A percentile compares a stretch with the other conserved stretches of the same genome.
Evolutionary conservation across 2,113 vertebrate genomes (phyloP).

Genomic region (Puma concolor): DNA sequence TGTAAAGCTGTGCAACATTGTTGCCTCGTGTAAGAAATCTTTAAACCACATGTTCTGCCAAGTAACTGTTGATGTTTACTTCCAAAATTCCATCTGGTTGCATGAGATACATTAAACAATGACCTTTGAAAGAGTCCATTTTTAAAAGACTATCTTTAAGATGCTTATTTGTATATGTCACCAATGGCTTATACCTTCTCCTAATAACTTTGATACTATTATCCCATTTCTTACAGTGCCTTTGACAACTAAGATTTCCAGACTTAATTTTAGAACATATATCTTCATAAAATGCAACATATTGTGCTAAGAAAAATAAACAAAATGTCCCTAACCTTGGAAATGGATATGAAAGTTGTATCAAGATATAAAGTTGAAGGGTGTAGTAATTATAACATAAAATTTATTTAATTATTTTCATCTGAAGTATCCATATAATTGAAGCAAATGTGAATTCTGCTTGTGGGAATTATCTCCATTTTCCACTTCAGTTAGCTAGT

Average conservation of each 20-base stretch:
- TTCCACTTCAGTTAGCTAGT: conserved; percentile 4
- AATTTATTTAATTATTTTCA: conserved; percentile 36
- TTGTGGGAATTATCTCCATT: conserved; percentile 38
- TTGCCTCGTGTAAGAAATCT: conserved; percentile 43
- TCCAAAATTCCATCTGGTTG: neutral
- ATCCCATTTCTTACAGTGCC: neutral
- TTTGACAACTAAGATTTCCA: conserved; percentile 3
- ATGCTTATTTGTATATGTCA: neutral
- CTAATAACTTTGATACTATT: neutral
- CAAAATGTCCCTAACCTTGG: neutral
- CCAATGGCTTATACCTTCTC: neutral
- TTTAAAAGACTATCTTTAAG: neutral
- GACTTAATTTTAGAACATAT: neutral
- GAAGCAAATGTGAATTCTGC: neutral
- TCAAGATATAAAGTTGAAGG: conserved; percentile 12
- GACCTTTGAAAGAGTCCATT: neutral
- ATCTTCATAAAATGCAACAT: neutral
- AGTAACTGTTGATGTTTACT: conserved; percentile 51
- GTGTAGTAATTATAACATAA: conserved; percentile 12
- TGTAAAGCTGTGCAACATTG: conserved; percentile 59
- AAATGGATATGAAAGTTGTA: neutral
- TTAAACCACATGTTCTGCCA: conserved; percentile 45
- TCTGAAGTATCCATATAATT: neutral
- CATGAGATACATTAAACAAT: conserved; percentile 19
- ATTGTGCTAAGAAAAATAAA: neutral